Percentiles rank a stretch among this genome's conserved stretches.
Evolutionary conservation across 2,797 vertebrate species (phyloP).

Genomic region (Xenentodon cancila): DNA sequence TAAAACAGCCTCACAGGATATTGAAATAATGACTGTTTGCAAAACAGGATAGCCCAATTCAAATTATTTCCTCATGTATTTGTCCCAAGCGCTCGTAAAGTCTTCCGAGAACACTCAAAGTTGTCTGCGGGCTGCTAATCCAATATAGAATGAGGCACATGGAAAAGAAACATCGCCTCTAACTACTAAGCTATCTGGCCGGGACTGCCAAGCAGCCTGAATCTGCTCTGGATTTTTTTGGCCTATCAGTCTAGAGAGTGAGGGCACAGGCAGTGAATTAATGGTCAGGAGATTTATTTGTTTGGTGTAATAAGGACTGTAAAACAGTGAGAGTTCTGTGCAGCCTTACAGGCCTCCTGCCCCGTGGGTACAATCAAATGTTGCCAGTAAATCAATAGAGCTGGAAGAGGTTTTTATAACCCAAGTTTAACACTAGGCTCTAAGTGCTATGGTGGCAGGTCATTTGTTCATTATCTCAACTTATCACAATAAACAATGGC

Average conservation of each 20-base stretch:
- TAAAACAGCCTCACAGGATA: constrained; percentile 77
- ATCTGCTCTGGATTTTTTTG: constrained; percentile 71
- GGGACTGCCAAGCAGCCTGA: constrained; percentile 58
- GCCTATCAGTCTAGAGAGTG: constrained; percentile 72
- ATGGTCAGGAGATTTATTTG: constrained; percentile 89
- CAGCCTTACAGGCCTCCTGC: constrained; percentile 80
- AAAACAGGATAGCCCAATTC: constrained; percentile 63
- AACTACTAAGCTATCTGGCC: constrained; percentile 67
- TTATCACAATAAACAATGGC: constrained; percentile 90
- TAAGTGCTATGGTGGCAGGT: constrained; percentile 88
- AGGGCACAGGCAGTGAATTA: constrained; percentile 80
- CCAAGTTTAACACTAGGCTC: constrained; percentile 85
- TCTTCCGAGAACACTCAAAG: constrained; percentile 74
- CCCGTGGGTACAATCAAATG: constrained; percentile 89
- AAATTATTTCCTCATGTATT: constrained; percentile 80
- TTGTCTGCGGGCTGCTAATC: constrained; percentile 78
- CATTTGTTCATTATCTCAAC: constrained; percentile 89
- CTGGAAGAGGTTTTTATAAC: constrained; percentile 87
- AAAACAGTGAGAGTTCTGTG: constrained; percentile 87
- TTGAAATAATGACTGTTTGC: constrained; percentile 77
- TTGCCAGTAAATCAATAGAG: constrained; percentile 89
- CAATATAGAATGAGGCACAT: constrained; percentile 62
- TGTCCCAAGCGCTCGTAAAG: constrained; percentile 68
- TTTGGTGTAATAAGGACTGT: constrained; percentile 88
- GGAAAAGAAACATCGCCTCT: constrained; percentile 63